Conservation (phyloP, 1,140 invertebrate genomes). For the Pogonognathellus flavescens region DNA sequence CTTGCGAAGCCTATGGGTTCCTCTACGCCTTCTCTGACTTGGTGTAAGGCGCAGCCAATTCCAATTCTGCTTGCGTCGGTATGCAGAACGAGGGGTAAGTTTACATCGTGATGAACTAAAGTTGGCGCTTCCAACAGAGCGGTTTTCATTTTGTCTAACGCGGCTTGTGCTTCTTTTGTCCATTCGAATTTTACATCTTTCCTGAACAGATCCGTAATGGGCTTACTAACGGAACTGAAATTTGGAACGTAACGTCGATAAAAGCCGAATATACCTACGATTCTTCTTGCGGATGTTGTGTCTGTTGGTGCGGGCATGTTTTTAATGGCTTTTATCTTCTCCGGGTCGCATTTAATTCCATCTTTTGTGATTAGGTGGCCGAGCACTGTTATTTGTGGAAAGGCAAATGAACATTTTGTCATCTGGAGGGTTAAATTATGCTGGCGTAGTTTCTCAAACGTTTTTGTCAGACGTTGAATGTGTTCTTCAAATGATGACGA, state of each 20-base stretch:
- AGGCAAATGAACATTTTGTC: conserved; percentile 69
- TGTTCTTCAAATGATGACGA: conserved; percentile 69
- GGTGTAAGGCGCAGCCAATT: conserved; percentile 19
- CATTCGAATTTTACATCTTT: conserved; percentile 22
- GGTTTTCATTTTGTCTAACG: conserved; percentile 44
- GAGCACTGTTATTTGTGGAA: conserved; percentile 69
- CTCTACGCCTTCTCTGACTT: background rate
- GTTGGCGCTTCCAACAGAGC: too few relatives aligned
- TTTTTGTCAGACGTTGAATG: conserved; percentile 67
- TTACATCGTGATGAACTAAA: conserved; percentile 49
- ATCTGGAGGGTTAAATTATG: conserved; percentile 68
- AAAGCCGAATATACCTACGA: conserved; percentile 27
- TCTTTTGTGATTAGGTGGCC: conserved; percentile 69
- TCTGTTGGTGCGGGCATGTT: conserved; percentile 48
- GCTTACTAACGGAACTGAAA: conserved; percentile 2
- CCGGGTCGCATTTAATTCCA: conserved; percentile 68
- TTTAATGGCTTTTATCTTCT: conserved; percentile 54
- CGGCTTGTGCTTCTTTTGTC: background rate
- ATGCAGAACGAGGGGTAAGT: background rate
- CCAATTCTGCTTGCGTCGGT: conserved; percentile 8
- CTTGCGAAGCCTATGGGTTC: conserved; percentile 71
- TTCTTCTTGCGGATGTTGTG: conserved; percentile 31
- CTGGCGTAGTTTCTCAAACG: conserved; percentile 66
- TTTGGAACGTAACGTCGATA: conserved; percentile 44
- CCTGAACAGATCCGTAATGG: conserved; percentile 64